Evolutionary conservation across 2,888 invertebrate genomes (phyloP), one percentile per base, ranked within the genome.

Genomic region (Orchesella flavescens): DNA sequence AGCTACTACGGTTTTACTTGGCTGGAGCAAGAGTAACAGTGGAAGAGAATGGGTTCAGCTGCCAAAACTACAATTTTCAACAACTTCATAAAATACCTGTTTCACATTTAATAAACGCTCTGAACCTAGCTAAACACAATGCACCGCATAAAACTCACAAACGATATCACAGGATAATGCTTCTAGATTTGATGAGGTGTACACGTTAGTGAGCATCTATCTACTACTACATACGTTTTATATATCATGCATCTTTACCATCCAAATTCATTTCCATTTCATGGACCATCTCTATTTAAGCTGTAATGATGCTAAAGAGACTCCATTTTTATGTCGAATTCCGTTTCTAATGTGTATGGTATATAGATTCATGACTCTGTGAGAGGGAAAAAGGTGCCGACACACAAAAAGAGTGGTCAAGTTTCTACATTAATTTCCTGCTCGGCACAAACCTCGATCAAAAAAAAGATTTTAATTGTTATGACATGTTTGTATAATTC

Each of bases 21-120:
- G 13, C 34, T 13, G 17, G 17, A 34, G 53, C 59, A 59, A 21
- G 12, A 59, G 59, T 17, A 53, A 21, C 59, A 59, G 59, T 43
- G 43, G n/a, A 44, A n/a, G 19, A 44, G 7, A 66, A 1, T 34
- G 43, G 49, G 49, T 15, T 43, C 57, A 66, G 43, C 65, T 73
- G 66, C 79, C 79, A 80, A 78, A 71, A 61, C 65, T 66, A 72
- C 63, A 71, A 73, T 65, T 69, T 72, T 59, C 78, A 77, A 59
- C 77, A 80, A 73, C 73, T 80, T 66, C 57, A 80, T 71, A 78
- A 69, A 57, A 80, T 73, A 80, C 80, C 80, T 63, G 72, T 79
- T 73, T 73, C 73, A 65, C 75, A 66, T 66, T 69, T 19, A 12
- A 66, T 66, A 63, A 63, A 61, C 3, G 57, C 4, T 21, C 21